A percentile compares a stretch with the other conserved stretches of the same genome.
These are phyloP conservation scores for Bovichtus diacanthus DNA, from an alignment of 2,797 vertebrate species.

Conservation along the genomic window DNA sequence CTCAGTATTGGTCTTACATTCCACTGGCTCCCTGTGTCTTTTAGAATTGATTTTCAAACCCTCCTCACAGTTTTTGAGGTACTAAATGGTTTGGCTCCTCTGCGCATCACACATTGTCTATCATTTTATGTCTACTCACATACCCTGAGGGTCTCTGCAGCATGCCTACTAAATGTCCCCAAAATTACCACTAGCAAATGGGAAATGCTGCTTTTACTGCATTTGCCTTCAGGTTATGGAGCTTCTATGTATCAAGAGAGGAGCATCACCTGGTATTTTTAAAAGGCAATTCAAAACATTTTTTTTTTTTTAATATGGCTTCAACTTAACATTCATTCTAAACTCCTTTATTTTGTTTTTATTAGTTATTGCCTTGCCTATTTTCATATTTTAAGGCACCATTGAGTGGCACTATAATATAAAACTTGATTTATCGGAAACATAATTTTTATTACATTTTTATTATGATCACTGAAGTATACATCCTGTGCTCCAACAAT, in stretches of 20 bases:
- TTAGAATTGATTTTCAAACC: constrained; percentile 48
- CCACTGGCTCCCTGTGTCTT: constrained; percentile 42
- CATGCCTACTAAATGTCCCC: constrained; percentile 46
- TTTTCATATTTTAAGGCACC: not conserved
- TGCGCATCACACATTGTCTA: constrained; percentile 51
- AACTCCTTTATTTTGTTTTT: not conserved
- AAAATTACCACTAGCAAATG: constrained; percentile 59
- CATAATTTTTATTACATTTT: not conserved
- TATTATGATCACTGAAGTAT: not conserved
- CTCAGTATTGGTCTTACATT: not conserved
- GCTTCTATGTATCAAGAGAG: constrained; percentile 10
- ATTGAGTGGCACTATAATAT: not conserved
- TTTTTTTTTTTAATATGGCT: not conserved
- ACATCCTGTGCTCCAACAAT: not conserved
- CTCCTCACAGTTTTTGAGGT: constrained; percentile 38
- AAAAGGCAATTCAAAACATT: constrained; percentile 23
- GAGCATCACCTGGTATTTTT: constrained; percentile 20
- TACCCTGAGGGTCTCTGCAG: constrained; percentile 46
- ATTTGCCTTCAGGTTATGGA: constrained; percentile 32
- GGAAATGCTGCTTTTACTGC: constrained; percentile 54
- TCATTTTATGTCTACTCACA: constrained; percentile 54
- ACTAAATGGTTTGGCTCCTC: constrained; percentile 52
- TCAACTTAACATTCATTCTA: not conserved
- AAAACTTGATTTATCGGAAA: not conserved
- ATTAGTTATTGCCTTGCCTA: not conserved